Percentiles rank a stretch among this genome's conserved stretches.
Conservation (phyloP, 2,797 vertebrate genomes). For the Helarctos malayanus region DNA sequence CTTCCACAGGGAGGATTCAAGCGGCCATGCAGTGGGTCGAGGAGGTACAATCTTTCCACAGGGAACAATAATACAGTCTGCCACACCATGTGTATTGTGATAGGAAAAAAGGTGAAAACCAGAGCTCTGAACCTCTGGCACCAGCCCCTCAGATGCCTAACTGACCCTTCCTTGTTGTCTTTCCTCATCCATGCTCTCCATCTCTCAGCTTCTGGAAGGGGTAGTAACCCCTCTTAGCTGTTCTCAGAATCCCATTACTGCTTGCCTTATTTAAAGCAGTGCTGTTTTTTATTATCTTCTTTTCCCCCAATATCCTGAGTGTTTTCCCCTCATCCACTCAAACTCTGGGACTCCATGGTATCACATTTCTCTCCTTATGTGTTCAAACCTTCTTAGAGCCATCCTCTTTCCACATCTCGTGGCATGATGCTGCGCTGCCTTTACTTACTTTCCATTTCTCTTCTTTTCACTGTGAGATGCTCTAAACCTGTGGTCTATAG, state of each 20-base stretch:
- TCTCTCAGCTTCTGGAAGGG: neutral
- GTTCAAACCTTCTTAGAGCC: constrained; percentile 28
- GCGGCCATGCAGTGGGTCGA: neutral
- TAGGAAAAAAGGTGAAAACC: constrained; percentile 9
- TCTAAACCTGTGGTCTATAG: neutral
- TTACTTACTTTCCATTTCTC: constrained; percentile 11
- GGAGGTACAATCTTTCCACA: neutral
- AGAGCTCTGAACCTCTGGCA: neutral
- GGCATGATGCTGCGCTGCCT: neutral
- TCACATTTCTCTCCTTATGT: neutral
- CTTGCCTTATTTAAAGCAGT: constrained; percentile 24
- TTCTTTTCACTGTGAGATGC: constrained; percentile 23
- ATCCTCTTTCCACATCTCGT: neutral
- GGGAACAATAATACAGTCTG: neutral
- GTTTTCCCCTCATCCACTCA: neutral
- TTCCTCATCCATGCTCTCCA: neutral
- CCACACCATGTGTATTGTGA: neutral
- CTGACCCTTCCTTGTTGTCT: neutral
- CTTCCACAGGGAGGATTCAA: neutral
- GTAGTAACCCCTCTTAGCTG: neutral
- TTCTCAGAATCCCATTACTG: neutral
- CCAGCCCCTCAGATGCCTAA: neutral
- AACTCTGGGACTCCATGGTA: neutral
- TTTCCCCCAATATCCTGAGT: neutral
- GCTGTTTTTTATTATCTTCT: neutral